Evolutionary conservation across 23 tunicate species (phyloP), one percentile per base, ranked within the genome.

Genomic region (Diplosoma virens): DNA sequence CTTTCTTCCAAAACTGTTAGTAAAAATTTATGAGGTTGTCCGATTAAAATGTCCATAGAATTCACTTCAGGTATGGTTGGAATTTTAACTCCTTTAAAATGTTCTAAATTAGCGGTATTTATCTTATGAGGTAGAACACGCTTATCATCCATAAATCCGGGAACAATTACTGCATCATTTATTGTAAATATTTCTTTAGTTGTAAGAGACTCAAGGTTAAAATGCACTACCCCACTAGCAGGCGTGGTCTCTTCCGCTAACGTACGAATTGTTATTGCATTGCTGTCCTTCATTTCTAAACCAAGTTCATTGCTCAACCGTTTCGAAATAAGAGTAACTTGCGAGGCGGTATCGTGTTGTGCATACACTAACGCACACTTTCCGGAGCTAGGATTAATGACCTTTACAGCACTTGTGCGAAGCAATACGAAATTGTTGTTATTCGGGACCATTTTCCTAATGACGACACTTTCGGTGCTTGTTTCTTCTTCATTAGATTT

Each of bases 281-380:
- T 61, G 6, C 6, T 4, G 21, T 27, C 35, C n/a, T n/a, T n/a
- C 30, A 4, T 7, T 3, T 28, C 35, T 22, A 61, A 27, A n/a
- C 34, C 34, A 61, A 61, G 69, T 61, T 61, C 69, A 61, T 27
- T 29, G 6, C 6, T 27, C 35, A 61, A n/a, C 6, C 69, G 2
- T 29, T 61, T 11, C 34, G 35, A 61, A 29, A 61, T 61, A 3
- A 61, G n/a, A 5, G 69, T 61, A 3, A 22, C 35, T n/a, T 61
- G 69, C n/a, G 35, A 61, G 6, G 69, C 69, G 35, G 69, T 61
- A n/a, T 61, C 69, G n/a, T 26, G 69, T 61, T 29, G 69, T 11
- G 69, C 69, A 4, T 4, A 61, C 3, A 29, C 69, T 3, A 61
- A 35, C 9, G 69, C 30, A 3, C 35, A 61, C 21, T n/a, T 61